Percentiles rank a stretch among this genome's conserved stretches.
Evolutionary conservation across 2,113 vertebrate genomes (phyloP).

Genomic region (Atrichornis clamosus): DNA sequence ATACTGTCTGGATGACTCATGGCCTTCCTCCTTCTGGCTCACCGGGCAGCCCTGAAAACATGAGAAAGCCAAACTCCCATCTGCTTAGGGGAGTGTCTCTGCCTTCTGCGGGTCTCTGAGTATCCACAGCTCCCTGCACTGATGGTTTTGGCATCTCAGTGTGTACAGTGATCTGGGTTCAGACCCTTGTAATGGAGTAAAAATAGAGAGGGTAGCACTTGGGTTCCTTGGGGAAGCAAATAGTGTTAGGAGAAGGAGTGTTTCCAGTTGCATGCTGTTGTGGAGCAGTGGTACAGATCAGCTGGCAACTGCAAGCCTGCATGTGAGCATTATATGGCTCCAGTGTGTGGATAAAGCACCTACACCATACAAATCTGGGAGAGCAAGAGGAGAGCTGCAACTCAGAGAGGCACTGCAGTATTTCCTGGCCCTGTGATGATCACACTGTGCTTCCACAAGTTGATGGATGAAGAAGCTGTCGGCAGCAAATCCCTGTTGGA

Average conservation of each 20-base stretch:
- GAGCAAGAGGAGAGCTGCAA: neutral
- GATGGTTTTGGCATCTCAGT: fast-evolving
- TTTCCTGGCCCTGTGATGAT: neutral
- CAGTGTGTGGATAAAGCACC: neutral
- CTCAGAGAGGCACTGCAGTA: neutral
- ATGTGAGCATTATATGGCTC: neutral
- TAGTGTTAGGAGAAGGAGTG: too few species aligned
- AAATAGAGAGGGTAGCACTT: too few species aligned
- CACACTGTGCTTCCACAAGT: neutral
- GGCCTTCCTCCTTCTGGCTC: neutral
- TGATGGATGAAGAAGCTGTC: neutral
- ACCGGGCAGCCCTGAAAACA: neutral
- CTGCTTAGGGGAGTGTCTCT: neutral
- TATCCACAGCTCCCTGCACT: neutral
- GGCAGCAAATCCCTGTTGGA: neutral
- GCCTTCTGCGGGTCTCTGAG: neutral
- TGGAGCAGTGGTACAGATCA: neutral
- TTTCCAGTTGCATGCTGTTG: too few species aligned
- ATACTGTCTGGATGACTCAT: neutral
- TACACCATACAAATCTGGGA: neutral
- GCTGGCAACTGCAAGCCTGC: neutral
- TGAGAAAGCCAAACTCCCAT: neutral
- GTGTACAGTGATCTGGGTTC: too few species aligned
- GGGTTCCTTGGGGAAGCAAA: too few species aligned
- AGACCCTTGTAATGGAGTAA: too few species aligned